phyloP scores from a whole-genome alignment of 2,113 vertebrate genomes.

The Chaetorhynchus papuensis region DNA sequence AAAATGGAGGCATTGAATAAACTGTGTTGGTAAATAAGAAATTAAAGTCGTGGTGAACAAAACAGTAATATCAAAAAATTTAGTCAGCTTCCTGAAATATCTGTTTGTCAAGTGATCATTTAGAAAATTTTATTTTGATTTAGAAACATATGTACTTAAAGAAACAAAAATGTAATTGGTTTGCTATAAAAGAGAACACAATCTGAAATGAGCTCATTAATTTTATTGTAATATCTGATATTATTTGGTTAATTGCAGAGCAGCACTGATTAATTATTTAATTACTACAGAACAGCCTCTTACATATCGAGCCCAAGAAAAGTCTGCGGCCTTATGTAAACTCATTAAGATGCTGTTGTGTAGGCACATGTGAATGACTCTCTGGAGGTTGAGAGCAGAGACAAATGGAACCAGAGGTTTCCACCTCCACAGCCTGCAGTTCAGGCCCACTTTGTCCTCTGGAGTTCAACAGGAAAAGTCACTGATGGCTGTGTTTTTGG shows the following conservation, averaged over 20 bases:
- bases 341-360: background rate
- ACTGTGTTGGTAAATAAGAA: background rate
- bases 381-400: background rate
- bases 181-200: background rate
- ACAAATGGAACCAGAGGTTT: background rate
- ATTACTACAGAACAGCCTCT: background rate
- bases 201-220: background rate
- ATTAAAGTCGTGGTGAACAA: background rate
- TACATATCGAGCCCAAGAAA: background rate
- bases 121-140: background rate
- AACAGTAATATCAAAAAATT: background rate
- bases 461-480: background rate
- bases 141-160: background rate
- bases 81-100: background rate
- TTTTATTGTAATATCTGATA: background rate
- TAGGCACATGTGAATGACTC: background rate
- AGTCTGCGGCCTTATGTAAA: background rate
- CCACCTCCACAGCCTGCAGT: background rate
- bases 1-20: background rate
- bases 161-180: background rate
- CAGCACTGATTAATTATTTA: conserved; percentile 35
- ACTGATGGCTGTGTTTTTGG: background rate
- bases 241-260: conserved; percentile 7
- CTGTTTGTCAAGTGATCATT: background rate
- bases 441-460: background rate